Evolutionary conservation across 2,113 vertebrate genomes (phyloP), one percentile per base, ranked within the genome.

Genomic region (Heptranchias perlo): DNA sequence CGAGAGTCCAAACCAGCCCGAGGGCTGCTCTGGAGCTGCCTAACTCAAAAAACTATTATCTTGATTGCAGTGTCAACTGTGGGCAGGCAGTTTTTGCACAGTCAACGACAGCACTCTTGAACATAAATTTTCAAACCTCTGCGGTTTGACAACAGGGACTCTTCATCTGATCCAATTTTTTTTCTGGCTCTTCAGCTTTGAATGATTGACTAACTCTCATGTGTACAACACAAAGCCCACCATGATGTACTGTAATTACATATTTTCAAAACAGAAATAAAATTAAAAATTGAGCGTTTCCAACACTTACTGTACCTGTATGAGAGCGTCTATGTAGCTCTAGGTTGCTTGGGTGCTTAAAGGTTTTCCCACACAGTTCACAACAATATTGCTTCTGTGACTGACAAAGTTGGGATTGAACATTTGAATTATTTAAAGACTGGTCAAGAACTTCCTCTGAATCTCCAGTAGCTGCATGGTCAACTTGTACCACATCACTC

Each of bases 301-400:
- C 4, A 93, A 95, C 47, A 93, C 18, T 96, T 96, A 97, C 97
- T 97, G 96, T 98, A 99, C 99, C 99, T 96, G 99, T 99, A 96
- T 99, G 99, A 76, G 98, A 99, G 96, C 99, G 98, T 97, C 98
- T 98, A 98, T 99, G 99, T 16, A 99, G 98, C 97, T 99, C 99
- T 97, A 99, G 96, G 97, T 99, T 99, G 98, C 99, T 99, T 0
- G 99, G 99, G 97, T 99, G 99, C 97, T 99, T 99, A 96, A 99
- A 99, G 96, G 98, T 98, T 96, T 99, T 99, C 16, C 99, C 98
- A 96, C 99, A 99, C 84, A 98, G 96, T 1, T 98, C 98, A 96
- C 99, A 99, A 0, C 98, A 97, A 23, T 99, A 99, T 78, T 99
- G 99, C 96, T 97, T 99, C 96, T 98, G 97, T 0, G 97, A 62